These are phyloP conservation scores for Sinohyriopsis cumingii DNA, from an alignment of 2,888 invertebrate species.

Conservation along the genomic window DNA sequence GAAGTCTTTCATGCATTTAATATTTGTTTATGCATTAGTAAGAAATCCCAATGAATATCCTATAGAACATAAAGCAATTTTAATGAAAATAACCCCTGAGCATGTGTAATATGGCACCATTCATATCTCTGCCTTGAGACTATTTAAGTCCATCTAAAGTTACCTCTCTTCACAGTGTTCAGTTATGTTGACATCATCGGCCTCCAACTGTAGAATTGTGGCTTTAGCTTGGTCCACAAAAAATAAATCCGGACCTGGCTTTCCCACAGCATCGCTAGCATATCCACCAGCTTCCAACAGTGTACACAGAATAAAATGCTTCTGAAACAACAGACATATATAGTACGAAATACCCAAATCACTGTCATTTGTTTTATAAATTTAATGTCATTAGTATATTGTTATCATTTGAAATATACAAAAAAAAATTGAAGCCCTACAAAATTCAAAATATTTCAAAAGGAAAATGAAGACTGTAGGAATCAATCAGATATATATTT, in stretches of 20 bases:
- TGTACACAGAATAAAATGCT: conserved; percentile 63
- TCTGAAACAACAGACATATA: conserved; percentile 47
- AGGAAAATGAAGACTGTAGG: too few species aligned
- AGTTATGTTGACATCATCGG: conserved; percentile 58
- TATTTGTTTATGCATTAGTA: too few species aligned
- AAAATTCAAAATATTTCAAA: too few species aligned
- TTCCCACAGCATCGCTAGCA: conserved; percentile 51
- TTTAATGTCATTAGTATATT: neutral
- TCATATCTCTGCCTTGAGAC: too few species aligned
- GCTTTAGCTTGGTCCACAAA: conserved; percentile 93
- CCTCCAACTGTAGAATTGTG: conserved; percentile 76
- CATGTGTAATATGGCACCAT: too few species aligned
- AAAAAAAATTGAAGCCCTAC: neutral
- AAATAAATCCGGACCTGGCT: conserved; percentile 82
- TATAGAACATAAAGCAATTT: too few species aligned
- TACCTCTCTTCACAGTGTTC: conserved; percentile 63
- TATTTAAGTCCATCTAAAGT: neutral
- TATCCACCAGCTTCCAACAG: conserved; percentile 69
- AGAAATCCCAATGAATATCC: too few species aligned
- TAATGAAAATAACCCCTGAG: too few species aligned
- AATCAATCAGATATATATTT: too few species aligned
- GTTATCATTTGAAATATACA: neutral
- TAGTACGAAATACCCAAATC: neutral
- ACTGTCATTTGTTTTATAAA: neutral
- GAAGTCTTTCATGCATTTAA: too few species aligned